phyloP scores from a whole-genome alignment of 2,797 vertebrate genomes.

The Manis crassicaudata region DNA sequence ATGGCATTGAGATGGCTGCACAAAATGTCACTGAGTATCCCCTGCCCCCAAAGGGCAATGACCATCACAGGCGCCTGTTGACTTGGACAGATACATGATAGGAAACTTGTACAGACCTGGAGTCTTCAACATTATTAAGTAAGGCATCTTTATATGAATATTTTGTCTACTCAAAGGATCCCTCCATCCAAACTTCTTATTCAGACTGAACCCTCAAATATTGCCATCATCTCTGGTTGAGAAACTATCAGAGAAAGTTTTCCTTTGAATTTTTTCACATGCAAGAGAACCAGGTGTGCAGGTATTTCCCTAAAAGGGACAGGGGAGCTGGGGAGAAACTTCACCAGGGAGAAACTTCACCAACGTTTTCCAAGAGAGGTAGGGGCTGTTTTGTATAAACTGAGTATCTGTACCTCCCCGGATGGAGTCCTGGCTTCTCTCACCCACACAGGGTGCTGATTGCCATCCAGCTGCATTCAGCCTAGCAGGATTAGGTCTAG shows the following conservation, averaged over 20 bases:
- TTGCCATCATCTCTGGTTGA: not conserved
- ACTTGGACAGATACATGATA: not conserved
- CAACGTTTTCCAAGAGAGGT: not conserved
- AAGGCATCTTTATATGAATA: not conserved
- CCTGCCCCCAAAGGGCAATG: not conserved
- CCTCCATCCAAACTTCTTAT: not conserved
- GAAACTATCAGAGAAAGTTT: not conserved
- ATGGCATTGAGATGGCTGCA: no score
- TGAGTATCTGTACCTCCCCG: not conserved
- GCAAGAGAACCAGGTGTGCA: not conserved
- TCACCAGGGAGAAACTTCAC: not conserved
- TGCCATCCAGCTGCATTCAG: not conserved
- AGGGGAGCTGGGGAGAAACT: not conserved
- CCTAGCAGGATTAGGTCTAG: not conserved
- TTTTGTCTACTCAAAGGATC: not conserved
- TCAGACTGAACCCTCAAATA: not conserved
- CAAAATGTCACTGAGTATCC: not conserved
- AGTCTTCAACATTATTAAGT: not conserved
- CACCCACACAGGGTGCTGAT: not conserved
- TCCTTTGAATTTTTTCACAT: not conserved
- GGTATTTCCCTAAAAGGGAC: not conserved
- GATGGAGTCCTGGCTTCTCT: not conserved
- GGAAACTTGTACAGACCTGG: not conserved
- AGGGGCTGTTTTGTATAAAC: not conserved
- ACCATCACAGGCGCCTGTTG: not conserved